phyloP scores from a whole-genome alignment of 2,888 invertebrate species.

The Harpalus rufipes region DNA sequence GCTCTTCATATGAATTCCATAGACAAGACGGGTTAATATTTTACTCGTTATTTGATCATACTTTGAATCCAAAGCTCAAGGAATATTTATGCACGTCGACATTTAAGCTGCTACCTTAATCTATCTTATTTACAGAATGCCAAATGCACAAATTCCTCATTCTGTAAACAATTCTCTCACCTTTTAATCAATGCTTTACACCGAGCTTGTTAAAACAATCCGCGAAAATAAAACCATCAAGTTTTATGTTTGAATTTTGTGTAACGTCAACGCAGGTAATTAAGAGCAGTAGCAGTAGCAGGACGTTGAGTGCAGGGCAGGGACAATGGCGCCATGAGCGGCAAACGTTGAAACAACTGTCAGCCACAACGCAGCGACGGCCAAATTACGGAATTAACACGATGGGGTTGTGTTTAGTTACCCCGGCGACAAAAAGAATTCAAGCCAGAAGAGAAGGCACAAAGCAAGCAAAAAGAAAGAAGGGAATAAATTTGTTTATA shows the following conservation, averaged over 20 bases:
- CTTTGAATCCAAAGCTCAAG: too few species aligned
- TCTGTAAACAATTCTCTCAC: background rate
- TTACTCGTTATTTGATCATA: too few species aligned
- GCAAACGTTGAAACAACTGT: constrained; percentile 68
- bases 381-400: constrained; percentile 61
- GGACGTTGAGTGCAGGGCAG: background rate
- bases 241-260: constrained; percentile 48
- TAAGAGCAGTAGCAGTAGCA: constrained; percentile 18
- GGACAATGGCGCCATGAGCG: constrained; percentile 24
- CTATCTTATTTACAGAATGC: background rate
- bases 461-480: constrained; percentile 31
- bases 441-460: background rate
- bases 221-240: constrained; percentile 53
- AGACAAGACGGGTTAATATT: too few species aligned
- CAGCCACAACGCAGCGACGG: constrained; percentile 65
- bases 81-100: too few species aligned
- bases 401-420: constrained; percentile 54
- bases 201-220: constrained; percentile 41
- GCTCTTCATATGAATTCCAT: too few species aligned
- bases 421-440: constrained; percentile 11
- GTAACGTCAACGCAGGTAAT: constrained; percentile 42
- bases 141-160: background rate
- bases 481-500: constrained; percentile 13
- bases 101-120: too few species aligned
- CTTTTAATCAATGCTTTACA: constrained; percentile 40